Percentiles rank a stretch among this genome's conserved stretches.
These are phyloP conservation scores for Bombyx mori DNA, from an alignment of 1,140 invertebrate species.

Conservation along the genomic window ASM3026992v2 NC_085134.1:10418001-10418500, in stretches of 20 bases:
- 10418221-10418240: not conserved
- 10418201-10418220: not conserved
- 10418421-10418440: constrained; percentile 30
- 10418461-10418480: constrained; percentile 27
- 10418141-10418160: not conserved
- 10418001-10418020: too few relatives aligned
- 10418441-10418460: constrained; percentile 23
- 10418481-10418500: not conserved
- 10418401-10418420: constrained; percentile 11
- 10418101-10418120: too few relatives aligned
- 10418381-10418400: constrained; percentile 11
- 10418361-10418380: constrained; percentile 4
- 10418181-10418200: too few relatives aligned
- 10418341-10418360: constrained; percentile 19
- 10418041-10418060: too few relatives aligned
- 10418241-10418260: not conserved
- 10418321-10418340: constrained; percentile 19
- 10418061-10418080: not conserved
- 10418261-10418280: not conserved
- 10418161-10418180: not conserved
- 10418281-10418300: not conserved
- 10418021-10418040: too few relatives aligned
- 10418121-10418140: not conserved
- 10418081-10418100: not conserved
- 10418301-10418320: constrained; percentile 9